These are phyloP conservation scores for Todiramphus saurophagus DNA, from an alignment of 2,113 vertebrate species.

Conservation along the genomic window DNA sequence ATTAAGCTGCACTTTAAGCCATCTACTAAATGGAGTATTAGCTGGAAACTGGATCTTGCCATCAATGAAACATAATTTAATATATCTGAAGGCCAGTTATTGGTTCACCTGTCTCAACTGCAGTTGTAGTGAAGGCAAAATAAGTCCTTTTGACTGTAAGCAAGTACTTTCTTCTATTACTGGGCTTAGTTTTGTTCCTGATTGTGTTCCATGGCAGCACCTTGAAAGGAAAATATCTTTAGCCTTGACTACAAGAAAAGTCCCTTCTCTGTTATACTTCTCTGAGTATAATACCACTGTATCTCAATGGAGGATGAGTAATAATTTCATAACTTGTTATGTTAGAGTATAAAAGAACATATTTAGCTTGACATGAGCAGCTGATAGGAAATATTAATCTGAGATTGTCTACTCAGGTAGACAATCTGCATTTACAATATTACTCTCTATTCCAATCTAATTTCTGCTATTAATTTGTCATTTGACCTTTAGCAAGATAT, in stretches of 20 bases:
- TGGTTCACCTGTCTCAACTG: slow-evolving; percentile 18
- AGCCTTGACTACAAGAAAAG: neutral
- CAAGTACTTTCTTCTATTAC: neutral
- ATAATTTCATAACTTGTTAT: neutral
- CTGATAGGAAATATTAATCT: neutral
- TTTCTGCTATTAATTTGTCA: neutral
- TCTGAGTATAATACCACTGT: neutral
- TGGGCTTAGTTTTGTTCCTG: neutral
- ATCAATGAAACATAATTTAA: slow-evolving; percentile 56
- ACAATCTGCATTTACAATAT: neutral
- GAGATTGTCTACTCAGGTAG: neutral
- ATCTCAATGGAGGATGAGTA: neutral
- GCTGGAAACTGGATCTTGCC: slow-evolving; percentile 40
- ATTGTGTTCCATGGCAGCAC: neutral
- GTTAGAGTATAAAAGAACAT: neutral
- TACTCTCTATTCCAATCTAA: neutral
- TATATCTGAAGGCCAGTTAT: slow-evolving; percentile 32
- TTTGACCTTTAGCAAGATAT: neutral
- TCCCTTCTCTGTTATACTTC: neutral
- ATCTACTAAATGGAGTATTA: slow-evolving; percentile 57
- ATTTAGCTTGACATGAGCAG: neutral
- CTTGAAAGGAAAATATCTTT: slow-evolving; percentile 30
- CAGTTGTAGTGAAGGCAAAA: neutral
- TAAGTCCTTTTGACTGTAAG: neutral
- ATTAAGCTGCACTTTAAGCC: slow-evolving; percentile 66